Conservation (phyloP, 2,888 invertebrate species). For the Aphidius colemani region DNA sequence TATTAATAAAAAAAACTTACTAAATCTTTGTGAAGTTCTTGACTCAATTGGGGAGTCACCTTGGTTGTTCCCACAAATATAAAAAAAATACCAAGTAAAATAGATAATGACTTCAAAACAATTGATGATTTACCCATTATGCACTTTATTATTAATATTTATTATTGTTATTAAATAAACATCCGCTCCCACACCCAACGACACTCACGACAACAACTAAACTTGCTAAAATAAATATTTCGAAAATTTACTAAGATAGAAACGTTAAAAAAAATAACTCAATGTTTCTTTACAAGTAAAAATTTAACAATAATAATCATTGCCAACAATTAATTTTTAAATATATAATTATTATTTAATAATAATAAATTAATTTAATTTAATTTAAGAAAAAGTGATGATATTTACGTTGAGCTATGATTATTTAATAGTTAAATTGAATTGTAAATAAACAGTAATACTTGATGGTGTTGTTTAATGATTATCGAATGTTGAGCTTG, state of each 20-base stretch:
- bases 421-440: no score
- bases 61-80: constrained; percentile 94
- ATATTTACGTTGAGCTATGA: no score
- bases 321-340: background rate
- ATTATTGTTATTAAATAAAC: constrained; percentile 16
- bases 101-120: constrained; percentile 87
- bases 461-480: constrained; percentile 3
- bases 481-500: constrained; percentile 33
- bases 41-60: constrained; percentile 87
- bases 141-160: constrained; percentile 12
- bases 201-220: no score
- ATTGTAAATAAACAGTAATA: no score
- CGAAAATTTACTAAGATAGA: no score
- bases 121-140: constrained; percentile 67
- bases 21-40: constrained; percentile 95
- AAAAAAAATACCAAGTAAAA: constrained; percentile 91
- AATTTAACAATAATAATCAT: no score
- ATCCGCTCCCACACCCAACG: constrained; percentile 17
- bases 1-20: constrained; percentile 65
- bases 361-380: no score
- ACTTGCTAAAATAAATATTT: no score
- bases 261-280: no score
- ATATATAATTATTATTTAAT: no score
- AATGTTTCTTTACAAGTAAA: no score
- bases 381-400: no score